Base-by-base conservation (phyloP, 2,888 invertebrate species). In the Leptogaster cylindrica region DNA sequence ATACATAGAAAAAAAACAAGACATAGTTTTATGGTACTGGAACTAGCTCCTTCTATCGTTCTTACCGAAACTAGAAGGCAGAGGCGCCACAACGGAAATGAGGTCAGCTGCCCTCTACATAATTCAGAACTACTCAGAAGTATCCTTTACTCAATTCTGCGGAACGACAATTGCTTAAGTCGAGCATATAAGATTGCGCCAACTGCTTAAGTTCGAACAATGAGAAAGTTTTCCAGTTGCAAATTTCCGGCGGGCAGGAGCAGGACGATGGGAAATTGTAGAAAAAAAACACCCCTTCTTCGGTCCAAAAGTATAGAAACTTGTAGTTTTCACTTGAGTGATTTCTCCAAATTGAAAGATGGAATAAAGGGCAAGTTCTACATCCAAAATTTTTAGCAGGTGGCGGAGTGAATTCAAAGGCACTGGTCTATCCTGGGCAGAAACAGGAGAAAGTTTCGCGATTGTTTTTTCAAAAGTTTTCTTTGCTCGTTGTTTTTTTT, bases 101-200 rank as follows among this genome's bases (percentile, higher is more conserved):
- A 14, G 41, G 41, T 41, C 41, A 41, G 41, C 12, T 16, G 16
- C 41, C 14, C 16, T 41, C 41, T 18, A 41, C 41, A 16, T 41
- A 41, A 41, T 41, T 41, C 41, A 18, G 16, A 10, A 41, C 41
- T 18, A 41, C 18, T 41, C 41, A 7, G 16, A 18, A 41, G 41
- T 41, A 41, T 41, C 41, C 41, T 16, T 41, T 41, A 41, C 41
- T 41, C 41, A 41, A 41, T 41, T 41, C 14, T 41, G 41, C 14
- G 41, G 41, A 41, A 41, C 41, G 41, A 41, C 41, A 41, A 36
- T 41, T 41, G 41, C 41, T 41, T 16, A 41, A 41, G 41, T 41
- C 41, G 41, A 41, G 41, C 41, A 41, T 41, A 41, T 41, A 41
- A 41, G 41, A 41, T 41, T 41, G 41, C 41, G 18, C 41, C 41